Conservation (phyloP, 2,113 vertebrate species). For the Sylvilagus bachmani region DNA sequence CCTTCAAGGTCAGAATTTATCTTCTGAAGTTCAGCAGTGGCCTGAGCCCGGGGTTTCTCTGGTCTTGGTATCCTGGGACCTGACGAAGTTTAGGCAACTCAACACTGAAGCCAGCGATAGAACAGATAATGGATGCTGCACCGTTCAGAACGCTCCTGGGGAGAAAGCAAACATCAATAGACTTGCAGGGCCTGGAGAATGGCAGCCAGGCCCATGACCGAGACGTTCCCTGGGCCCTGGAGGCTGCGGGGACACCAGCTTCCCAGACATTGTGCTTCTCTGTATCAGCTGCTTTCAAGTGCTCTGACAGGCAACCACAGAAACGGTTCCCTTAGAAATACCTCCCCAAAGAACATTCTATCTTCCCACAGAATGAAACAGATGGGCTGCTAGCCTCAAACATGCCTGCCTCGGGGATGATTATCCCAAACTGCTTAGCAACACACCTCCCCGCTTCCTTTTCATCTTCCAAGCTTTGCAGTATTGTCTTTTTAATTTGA, state of each 20-base stretch:
- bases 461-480: not conserved
- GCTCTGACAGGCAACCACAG: not conserved
- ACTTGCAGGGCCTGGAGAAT: not conserved
- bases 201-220: not conserved
- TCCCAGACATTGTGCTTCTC: not conserved
- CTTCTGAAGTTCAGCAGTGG: not conserved
- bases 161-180: not conserved
- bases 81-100: not conserved
- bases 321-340: conserved; percentile 19
- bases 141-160: not conserved
- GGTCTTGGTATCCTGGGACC: not conserved
- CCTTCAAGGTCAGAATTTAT: not conserved
- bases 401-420: not conserved
- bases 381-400: not conserved
- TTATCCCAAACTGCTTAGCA: not conserved
- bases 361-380: conserved; percentile 51
- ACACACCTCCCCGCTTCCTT: not conserved
- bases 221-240: not conserved
- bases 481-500: no score
- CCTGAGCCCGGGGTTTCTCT: not conserved
- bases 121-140: not conserved
- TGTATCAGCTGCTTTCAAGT: conserved; percentile 25
- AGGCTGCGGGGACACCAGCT: not conserved
- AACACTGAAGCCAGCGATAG: not conserved
- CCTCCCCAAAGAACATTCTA: conserved; percentile 39